Conservation (phyloP, 2,888 invertebrate species). For the Labia minor region DNA sequence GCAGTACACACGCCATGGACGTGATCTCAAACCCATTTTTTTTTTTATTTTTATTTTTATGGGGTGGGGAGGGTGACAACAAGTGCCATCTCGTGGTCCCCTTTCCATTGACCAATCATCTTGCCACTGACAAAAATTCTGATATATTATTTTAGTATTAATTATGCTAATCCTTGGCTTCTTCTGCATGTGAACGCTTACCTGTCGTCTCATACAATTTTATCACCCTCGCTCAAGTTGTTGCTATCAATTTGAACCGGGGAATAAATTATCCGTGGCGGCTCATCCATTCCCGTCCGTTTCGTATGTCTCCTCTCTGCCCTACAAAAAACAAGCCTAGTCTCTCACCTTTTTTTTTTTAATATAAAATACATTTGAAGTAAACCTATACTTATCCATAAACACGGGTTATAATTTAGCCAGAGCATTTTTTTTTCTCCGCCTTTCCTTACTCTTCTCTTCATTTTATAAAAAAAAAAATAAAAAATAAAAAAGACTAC, state of each 20-base stretch:
- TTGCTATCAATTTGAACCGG: constrained; percentile 4
- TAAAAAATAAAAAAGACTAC: no score
- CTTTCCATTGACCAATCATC: no score
- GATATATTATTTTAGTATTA: background rate
- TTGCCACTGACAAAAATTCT: no score
- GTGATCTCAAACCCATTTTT: no score
- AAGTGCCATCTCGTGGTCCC: no score
- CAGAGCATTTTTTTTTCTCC: background rate
- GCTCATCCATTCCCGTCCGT: background rate
- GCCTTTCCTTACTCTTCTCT: no score
- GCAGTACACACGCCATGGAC: no score
- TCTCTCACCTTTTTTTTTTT: constrained; percentile 3
- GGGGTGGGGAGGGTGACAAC: no score
- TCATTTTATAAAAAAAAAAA: no score
- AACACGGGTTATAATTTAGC: background rate
- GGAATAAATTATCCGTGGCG: constrained; percentile 2
- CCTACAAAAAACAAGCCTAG: background rate
- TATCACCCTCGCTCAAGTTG: background rate
- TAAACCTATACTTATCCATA: constrained; percentile 3
- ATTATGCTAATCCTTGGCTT: background rate
- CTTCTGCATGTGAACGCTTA: constrained; percentile 8
- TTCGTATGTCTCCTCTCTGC: no score
- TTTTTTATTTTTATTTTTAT: no score
- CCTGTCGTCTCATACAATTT: background rate
- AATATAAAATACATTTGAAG: constrained; percentile 3